These are phyloP conservation scores for Coregonus ussuriensis DNA, from an alignment of 2,797 vertebrate species.

Conservation along the genomic window DNA sequence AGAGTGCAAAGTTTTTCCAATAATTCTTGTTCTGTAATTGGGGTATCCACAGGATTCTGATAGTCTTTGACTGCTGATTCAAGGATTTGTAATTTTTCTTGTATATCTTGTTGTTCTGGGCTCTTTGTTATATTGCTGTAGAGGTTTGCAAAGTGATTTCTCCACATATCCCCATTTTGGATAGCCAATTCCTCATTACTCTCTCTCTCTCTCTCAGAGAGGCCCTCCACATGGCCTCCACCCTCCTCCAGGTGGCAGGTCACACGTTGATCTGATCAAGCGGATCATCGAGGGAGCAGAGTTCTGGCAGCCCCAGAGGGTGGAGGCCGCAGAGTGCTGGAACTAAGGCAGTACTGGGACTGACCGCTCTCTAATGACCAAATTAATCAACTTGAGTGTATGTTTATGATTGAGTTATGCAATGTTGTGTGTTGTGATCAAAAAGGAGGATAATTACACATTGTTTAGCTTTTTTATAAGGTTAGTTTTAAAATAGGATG, in stretches of 20 bases:
- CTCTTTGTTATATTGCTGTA: too few relatives aligned
- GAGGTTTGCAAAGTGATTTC: too few relatives aligned
- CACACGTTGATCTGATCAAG: constrained; percentile 80
- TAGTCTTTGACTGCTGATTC: too few relatives aligned
- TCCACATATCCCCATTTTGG: too few relatives aligned
- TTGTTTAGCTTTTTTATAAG: neutral
- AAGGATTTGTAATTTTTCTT: too few relatives aligned
- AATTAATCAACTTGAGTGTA: too few relatives aligned
- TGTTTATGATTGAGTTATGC: neutral
- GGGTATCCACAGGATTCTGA: too few relatives aligned
- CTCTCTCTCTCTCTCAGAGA: constrained; percentile 70
- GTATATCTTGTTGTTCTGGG: too few relatives aligned
- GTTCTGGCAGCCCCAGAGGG: constrained; percentile 36
- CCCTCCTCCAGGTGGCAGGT: constrained; percentile 80
- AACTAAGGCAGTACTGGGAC: constrained; percentile 50
- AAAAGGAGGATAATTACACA: neutral
- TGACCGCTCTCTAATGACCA: too few relatives aligned
- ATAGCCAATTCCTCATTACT: too few relatives aligned
- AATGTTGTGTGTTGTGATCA: neutral
- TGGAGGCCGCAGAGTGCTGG: constrained; percentile 60
- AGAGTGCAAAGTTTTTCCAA: too few relatives aligned
- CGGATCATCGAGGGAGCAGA: constrained; percentile 36
- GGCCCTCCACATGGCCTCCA: constrained; percentile 78
- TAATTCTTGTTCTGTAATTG: too few relatives aligned
- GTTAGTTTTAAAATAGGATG: neutral